Base-by-base conservation (phyloP, 2,113 vertebrate genomes). In the Tetrax tetrax region DNA sequence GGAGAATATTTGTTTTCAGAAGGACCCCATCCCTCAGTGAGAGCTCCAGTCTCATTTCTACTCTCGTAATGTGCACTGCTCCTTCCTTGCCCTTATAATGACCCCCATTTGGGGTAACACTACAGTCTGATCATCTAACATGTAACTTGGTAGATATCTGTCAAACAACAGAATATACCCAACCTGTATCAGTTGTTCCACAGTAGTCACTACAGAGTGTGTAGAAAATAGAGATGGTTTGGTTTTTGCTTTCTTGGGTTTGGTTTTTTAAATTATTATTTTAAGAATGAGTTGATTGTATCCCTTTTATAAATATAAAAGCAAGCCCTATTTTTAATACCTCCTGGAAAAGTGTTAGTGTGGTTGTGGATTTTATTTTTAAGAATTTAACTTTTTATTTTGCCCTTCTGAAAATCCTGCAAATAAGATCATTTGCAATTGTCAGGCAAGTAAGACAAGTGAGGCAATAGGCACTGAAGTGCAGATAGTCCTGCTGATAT, bases 71-170 rank as follows among this genome's bases (percentile, higher is more conserved):
- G 90, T 95, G 93, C 97, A 97, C 97, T 97, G 87, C 72, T 95
- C 93, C 95, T 97, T 95, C 89, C 96, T 94, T 89, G 93, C 86
- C 96, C 95, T 97, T 97, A 96, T 90, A 95, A 95, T 93, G 95
- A 95, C 51, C 96, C 95, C 96, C 95, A 90, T 95, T 95, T 19
- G 91, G 94, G 97, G 97, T 98, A 97, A 97, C 96, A 97, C 97
- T 95, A 85, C 96, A 95, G 96, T 96, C 92, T 97, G 97, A 97
- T 96, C 97, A 97, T 98, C 97, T 98, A 98, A 98, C 97, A 97
- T 97, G 97, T 97, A 98, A 97, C 96, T 97, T 95, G 96, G 95
- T 98, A 97, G 97, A 97, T 97, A 96, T 95, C 97, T 96, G 95
- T 98, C 97, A 97, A 97, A 97, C 95, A 96, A 97, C 89, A 97